Base-by-base conservation (phyloP, 2,888 invertebrate genomes). In the Meghimatium bilineatum region DNA sequence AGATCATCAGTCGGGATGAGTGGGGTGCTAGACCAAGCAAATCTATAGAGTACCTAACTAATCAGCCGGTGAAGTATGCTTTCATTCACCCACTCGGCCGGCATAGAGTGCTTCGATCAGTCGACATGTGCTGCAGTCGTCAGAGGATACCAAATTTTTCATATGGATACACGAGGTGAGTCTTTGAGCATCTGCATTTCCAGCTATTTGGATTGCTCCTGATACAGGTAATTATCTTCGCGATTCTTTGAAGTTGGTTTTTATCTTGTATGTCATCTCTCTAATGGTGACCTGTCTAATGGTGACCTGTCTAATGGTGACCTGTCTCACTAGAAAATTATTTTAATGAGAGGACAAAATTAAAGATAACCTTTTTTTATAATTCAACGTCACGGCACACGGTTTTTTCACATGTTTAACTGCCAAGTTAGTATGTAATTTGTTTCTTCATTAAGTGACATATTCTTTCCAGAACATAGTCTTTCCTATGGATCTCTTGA, bases 81-180 rank as follows among this genome's bases (percentile, higher is more conserved):
- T 91, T 90, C 84, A 89, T 92, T 36, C 92, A 92, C 75, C n/a
- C 92, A 92, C 80, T 94, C 95, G 0, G 95, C 94, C 0, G 94
- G 94, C 3, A 92, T 92, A 17, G 91, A 93, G 36, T 91, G 91
- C 85, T 79, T 80, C 52, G 85, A 86, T 2, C 34, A 85, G 52
- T 17, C 81, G 6, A 78, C 67, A 1, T 90, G 90, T 63, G 76
- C 75, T 0, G 26, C 23, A 0, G 83, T 84, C 23, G 85, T 90
- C 20, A 78, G 77, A 69, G 44, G 75, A 20, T 88, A 89, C 60
- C 90, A 90, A 77, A 85, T 89, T 71, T 90, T 86, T 60, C 90
- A 90, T 86, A 90, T 90, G 88, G 88, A 89, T 38, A 79, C 75
- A 0, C 88, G 86, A 36, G 85, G 89, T 89, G 84, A 85, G 86